phyloP scores from a whole-genome alignment of 2,113 vertebrate species.

The Cygnus buccinator region DNA sequence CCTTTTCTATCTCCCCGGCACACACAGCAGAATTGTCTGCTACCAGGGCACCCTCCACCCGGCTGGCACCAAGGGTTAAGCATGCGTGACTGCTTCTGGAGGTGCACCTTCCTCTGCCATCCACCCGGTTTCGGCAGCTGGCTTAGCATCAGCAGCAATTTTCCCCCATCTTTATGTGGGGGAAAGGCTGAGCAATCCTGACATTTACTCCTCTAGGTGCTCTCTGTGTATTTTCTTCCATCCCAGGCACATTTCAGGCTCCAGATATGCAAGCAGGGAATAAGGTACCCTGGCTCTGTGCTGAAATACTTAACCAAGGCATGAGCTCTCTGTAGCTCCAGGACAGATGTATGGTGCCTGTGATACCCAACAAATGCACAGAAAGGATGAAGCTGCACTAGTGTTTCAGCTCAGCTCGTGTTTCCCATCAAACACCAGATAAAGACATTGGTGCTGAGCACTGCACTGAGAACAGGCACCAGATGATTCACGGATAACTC shows the following conservation, averaged over 20 bases:
- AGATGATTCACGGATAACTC: neutral
- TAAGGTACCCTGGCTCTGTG: neutral
- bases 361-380: fast-evolving
- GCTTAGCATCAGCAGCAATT: neutral
- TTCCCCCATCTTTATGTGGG: neutral
- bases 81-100: fast-evolving
- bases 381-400: neutral
- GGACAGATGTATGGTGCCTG: neutral
- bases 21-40: neutral
- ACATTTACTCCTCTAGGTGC: neutral
- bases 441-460: neutral
- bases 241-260: neutral
- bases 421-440: neutral
- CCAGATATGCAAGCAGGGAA: neutral
- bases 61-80: fast-evolving
- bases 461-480: neutral
- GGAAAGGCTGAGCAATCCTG: neutral
- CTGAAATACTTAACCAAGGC: neutral
- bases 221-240: neutral
- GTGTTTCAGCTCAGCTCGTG: neutral
- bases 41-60: neutral
- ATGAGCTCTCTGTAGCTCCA: neutral
- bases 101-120: neutral
- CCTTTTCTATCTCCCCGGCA: neutral
- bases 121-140: neutral